These are phyloP conservation scores for Drosophila lacicola DNA, from an alignment of 2,888 invertebrate genomes.

Conservation along the genomic window DNA sequence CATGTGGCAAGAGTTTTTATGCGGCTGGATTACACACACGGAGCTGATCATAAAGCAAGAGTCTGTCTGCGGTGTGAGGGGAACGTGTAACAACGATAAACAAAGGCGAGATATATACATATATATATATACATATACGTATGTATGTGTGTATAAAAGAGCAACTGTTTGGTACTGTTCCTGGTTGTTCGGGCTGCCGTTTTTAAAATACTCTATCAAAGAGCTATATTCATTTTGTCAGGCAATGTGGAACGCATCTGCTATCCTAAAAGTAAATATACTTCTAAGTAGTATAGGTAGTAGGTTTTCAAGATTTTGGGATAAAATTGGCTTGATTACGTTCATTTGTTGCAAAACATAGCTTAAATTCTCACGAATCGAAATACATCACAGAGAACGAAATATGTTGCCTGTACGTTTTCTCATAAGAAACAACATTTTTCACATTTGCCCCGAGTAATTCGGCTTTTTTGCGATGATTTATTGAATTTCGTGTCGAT, in stretches of 20 bases:
- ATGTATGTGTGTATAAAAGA: slow-evolving; percentile 52
- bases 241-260: not conserved
- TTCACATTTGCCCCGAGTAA: no score
- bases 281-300: no score
- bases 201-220: slow-evolving; percentile 23
- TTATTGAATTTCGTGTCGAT: no score
- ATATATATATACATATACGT: slow-evolving; percentile 37
- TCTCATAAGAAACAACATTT: no score
- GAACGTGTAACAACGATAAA: slow-evolving; percentile 61
- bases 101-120: slow-evolving; percentile 52
- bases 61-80: slow-evolving; percentile 17
- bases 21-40: slow-evolving; percentile 15
- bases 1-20: slow-evolving; percentile 31
- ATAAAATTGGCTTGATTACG: no score
- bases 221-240: not conserved
- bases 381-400: no score
- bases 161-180: slow-evolving; percentile 53
- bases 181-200: slow-evolving; percentile 5
- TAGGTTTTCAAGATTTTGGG: no score
- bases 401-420: no score
- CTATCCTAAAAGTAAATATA: no score
- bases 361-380: no score
- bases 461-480: no score
- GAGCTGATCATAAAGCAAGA: slow-evolving; percentile 48
- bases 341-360: no score